A percentile compares a stretch with the other conserved stretches of the same genome.
Evolutionary conservation across 2,888 invertebrate species (phyloP).

Genomic region (Cryptocephalus moraei): DNA sequence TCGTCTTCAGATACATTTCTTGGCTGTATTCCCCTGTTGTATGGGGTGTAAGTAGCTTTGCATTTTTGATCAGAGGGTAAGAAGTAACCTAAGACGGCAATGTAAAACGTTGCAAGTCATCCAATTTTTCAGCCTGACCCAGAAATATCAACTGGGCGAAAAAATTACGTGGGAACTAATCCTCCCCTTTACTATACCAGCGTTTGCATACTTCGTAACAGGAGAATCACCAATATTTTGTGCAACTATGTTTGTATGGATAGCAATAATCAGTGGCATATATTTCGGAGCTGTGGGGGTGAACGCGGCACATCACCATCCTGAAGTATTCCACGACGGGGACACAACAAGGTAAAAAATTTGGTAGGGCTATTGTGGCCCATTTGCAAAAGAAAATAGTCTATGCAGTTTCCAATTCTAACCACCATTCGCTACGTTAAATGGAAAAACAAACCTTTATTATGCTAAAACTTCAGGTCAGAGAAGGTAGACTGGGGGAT

Average conservation of each 20-base stretch:
- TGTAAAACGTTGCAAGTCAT: neutral
- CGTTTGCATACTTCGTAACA: conserved; percentile 14
- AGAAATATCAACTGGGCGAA: conserved; percentile 1
- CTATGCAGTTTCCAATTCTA: too few relatives aligned
- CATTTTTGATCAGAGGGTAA: conserved; percentile 14
- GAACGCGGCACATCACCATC: conserved; percentile 72
- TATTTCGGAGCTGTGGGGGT: conserved; percentile 53
- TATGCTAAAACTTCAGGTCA: too few relatives aligned
- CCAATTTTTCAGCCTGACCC: conserved; percentile 6
- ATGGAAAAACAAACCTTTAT: too few relatives aligned
- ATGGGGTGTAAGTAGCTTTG: conserved; percentile 11
- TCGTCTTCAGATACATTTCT: conserved; percentile 42
- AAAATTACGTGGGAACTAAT: conserved; percentile 6
- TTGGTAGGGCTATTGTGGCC: neutral
- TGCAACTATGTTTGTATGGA: conserved; percentile 49
- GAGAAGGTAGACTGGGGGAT: conserved; percentile 60
- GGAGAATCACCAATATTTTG: conserved; percentile 24
- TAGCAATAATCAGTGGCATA: conserved; percentile 48
- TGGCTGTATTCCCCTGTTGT: conserved; percentile 40
- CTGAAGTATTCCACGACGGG: conserved; percentile 68
- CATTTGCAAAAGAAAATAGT: too few relatives aligned
- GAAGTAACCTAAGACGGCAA: conserved; percentile 1
- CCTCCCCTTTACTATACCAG: conserved; percentile 18
- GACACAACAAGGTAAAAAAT: conserved; percentile 51
- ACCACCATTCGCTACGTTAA: too few relatives aligned